Percentiles rank a stretch among this genome's conserved stretches.
Evolutionary conservation across 2,888 invertebrate genomes (phyloP).

Genomic region (Ormyrus rosae): DNA sequence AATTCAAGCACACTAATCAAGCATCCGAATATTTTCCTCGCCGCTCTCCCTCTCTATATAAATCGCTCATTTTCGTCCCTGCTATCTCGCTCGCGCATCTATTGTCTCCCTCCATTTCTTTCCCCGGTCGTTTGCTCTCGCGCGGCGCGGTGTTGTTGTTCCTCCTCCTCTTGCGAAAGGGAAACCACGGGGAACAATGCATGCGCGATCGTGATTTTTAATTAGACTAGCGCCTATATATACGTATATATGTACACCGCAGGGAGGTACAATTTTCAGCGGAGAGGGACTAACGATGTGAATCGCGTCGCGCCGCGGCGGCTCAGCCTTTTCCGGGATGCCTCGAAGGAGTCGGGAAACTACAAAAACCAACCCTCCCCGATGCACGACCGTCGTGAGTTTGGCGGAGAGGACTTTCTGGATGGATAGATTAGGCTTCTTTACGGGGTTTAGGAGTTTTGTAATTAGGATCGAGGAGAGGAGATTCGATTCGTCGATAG

Average conservation of each 20-base stretch:
- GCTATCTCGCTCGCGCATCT: not conserved
- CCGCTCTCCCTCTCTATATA: no score
- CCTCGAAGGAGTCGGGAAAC: not conserved
- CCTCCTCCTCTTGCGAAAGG: conserved; percentile 62
- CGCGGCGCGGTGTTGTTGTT: not conserved
- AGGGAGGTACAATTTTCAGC: conserved; percentile 24
- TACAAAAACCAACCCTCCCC: not conserved
- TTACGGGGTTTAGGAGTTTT: not conserved
- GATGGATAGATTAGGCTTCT: not conserved
- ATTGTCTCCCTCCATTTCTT: conserved; percentile 20
- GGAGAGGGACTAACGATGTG: conserved; percentile 37
- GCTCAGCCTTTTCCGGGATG: conserved; percentile 12
- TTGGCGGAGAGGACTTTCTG: conserved; percentile 4
- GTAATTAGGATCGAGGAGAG: conserved; percentile 4
- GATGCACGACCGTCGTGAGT: not conserved
- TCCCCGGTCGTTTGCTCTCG: conserved; percentile 14
- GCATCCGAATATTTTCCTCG: no score
- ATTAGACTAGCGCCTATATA: conserved; percentile 10
- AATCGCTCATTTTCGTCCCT: no score
- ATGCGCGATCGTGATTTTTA: conserved; percentile 67
- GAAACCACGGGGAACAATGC: conserved; percentile 66
- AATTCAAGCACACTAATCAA: no score
- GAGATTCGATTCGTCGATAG: conserved; percentile 26
- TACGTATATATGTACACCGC: no score
- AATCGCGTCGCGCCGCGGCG: not conserved